These are phyloP conservation scores for Brenthis daphne DNA, from an alignment of 2,888 invertebrate species.

Conservation along the genomic window DNA sequence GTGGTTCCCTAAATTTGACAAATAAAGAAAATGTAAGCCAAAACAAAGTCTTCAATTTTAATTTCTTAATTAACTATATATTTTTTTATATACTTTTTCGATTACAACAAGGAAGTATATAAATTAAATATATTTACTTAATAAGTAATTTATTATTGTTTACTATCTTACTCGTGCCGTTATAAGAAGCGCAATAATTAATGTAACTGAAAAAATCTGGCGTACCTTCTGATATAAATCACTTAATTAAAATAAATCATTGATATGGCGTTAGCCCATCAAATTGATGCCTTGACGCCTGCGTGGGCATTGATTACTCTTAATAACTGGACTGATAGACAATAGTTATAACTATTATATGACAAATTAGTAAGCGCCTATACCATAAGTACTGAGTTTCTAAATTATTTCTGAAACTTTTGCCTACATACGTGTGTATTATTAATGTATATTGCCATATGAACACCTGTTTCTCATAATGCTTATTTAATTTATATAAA, in stretches of 20 bases:
- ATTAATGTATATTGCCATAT: no score
- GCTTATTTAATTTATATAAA: no score
- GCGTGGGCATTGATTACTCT: constrained; percentile 48
- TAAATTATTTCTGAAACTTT: background rate
- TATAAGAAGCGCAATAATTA: background rate
- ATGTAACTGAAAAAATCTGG: constrained; percentile 13
- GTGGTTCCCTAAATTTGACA: no score
- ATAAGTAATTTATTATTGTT: background rate
- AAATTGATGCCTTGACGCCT: constrained; percentile 51
- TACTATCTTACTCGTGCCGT: background rate
- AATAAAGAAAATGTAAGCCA: no score
- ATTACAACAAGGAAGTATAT: no score
- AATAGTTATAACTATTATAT: constrained; percentile 32
- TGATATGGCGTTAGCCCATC: constrained; percentile 43
- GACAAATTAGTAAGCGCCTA: constrained; percentile 5
- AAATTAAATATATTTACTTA: background rate
- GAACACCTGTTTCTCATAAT: no score
- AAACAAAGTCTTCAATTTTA: no score
- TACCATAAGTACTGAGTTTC: background rate
- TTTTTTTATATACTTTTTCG: no score
- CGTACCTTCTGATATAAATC: constrained; percentile 6
- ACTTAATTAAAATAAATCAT: constrained; percentile 43
- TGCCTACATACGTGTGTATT: no score
- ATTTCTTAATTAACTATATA: no score
- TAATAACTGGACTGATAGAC: constrained; percentile 47